A percentile compares a stretch with the other conserved stretches of the same genome.
Conservation (phyloP, 1,140 invertebrate species). For the Drosophila nannoptera region DNA sequence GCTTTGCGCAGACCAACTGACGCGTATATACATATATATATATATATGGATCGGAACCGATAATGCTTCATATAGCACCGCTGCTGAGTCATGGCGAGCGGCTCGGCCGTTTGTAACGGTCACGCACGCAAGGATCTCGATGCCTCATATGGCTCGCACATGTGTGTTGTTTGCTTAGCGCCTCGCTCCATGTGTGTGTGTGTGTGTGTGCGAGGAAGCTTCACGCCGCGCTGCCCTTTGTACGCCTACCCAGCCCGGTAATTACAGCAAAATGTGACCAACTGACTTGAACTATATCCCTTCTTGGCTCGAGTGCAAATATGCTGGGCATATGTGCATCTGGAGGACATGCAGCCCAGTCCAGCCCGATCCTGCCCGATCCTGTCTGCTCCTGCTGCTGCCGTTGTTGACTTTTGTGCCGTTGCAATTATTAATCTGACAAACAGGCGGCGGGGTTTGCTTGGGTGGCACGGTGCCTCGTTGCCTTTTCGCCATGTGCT, state of each 20-base stretch:
- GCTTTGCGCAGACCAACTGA: constrained; percentile 67
- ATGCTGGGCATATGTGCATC: constrained; percentile 54
- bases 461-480: constrained; percentile 21
- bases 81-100: constrained; percentile 42
- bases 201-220: constrained; percentile 32
- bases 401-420: constrained; percentile 22
- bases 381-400: background rate
- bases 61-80: constrained; percentile 55
- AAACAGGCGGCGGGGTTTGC: constrained; percentile 47
- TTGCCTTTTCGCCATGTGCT: constrained; percentile 14
- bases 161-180: constrained; percentile 39
- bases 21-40: constrained; percentile 16
- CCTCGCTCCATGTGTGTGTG: background rate
- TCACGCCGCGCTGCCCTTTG: constrained; percentile 55
- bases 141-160: constrained; percentile 55
- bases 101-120: constrained; percentile 55
- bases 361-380: background rate
- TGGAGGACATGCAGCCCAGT: constrained; percentile 3
- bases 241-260: constrained; percentile 37
- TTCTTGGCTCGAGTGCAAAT: constrained; percentile 23
- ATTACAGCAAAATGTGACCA: constrained; percentile 53
- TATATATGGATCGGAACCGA: constrained; percentile 1
- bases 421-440: constrained; percentile 70
- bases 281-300: constrained; percentile 46
- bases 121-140: constrained; percentile 63